Conservation (phyloP, 2,888 invertebrate genomes). For the Endotricha flammealis region DNA sequence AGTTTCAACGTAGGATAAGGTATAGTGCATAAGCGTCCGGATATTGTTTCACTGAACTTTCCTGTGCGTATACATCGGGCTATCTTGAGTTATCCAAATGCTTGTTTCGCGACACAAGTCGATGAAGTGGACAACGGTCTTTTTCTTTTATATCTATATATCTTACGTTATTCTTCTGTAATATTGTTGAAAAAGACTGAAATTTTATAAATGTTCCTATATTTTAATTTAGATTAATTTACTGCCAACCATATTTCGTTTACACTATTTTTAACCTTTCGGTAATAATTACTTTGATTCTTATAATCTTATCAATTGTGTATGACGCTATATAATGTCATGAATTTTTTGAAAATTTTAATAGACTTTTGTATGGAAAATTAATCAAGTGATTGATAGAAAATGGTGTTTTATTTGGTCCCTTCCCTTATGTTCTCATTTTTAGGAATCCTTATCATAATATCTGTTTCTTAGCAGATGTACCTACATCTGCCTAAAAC, state of each 20-base stretch:
- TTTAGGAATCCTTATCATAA: too few relatives aligned
- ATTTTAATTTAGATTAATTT: slow-evolving; percentile 76
- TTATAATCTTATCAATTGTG: slow-evolving; percentile 72
- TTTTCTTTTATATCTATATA: slow-evolving; percentile 41
- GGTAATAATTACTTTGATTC: slow-evolving; percentile 68
- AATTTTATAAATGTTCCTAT: slow-evolving; percentile 75
- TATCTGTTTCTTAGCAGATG: too few relatives aligned
- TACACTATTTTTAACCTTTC: slow-evolving; percentile 65
- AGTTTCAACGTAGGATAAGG: slow-evolving; percentile 21
- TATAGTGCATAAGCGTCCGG: slow-evolving; percentile 20
- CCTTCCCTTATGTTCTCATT: too few relatives aligned
- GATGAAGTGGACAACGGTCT: slow-evolving; percentile 57
- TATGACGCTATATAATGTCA: slow-evolving; percentile 77
- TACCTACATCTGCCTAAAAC: too few relatives aligned
- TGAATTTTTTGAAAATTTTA: slow-evolving; percentile 75
- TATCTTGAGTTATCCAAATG: slow-evolving; percentile 5
- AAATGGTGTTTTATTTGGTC: slow-evolving; percentile 44
- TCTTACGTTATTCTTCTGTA: slow-evolving; percentile 67
- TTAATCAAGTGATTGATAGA: slow-evolving; percentile 75
- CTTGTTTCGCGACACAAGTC: slow-evolving; percentile 17
- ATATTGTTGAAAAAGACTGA: slow-evolving; percentile 73
- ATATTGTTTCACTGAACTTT: slow-evolving; percentile 7
- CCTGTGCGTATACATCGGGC: neutral
- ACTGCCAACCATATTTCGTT: slow-evolving; percentile 68
- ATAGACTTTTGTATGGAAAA: slow-evolving; percentile 76